Evolutionary conservation across 1,140 invertebrate species (phyloP), one percentile per base, ranked within the genome.

Genomic region (Aplysia californica): DNA sequence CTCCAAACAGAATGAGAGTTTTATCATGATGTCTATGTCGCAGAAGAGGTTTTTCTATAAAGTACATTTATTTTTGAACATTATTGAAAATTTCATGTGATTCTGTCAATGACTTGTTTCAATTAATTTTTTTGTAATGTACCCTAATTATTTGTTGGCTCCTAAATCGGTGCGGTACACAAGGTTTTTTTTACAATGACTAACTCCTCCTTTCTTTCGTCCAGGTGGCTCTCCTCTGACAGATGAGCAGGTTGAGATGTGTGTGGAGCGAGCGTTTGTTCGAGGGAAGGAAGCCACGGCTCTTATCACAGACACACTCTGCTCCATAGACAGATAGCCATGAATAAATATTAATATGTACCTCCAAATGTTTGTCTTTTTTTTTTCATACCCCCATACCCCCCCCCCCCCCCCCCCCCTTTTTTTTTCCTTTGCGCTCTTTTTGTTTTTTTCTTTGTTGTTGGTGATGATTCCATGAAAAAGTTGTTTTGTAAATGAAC

Each of bases 151-250:
- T n/a, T n/a, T n/a, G n/a, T n/a, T n/a, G n/a, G n/a, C n/a, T n/a
- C n/a, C n/a, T n/a, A n/a, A 15, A 50, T 50, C 44, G 44, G n/a
- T 10, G 10, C 44, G 44, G 10, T 50, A 50, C 44, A n/a, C n/a
- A n/a, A n/a, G n/a, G n/a, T n/a, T n/a, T n/a, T n/a, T n/a, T n/a
- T n/a, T n/a, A n/a, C n/a, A n/a, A n/a, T n/a, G n/a, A n/a, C n/a
- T n/a, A n/a, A n/a, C n/a, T n/a, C n/a, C 44, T 50, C 44, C n/a
- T 10, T 50, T n/a, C 44, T 76, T 21, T 64, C 26, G 61, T 77
- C 2, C 71, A 86, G 82, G 83, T 75, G 84, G 83, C 3, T 83
- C 75, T 72, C 82, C 82, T 2, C 36, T 85, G 3, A 76, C 69
- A n/a, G 73, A 78, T 21, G 65, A 78, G 21, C 80, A 85, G 73